A percentile compares a stretch with the other conserved stretches of the same genome.
phyloP scores from a whole-genome alignment of 2,888 invertebrate genomes.

The Pyrocoelia pectoralis region DNA sequence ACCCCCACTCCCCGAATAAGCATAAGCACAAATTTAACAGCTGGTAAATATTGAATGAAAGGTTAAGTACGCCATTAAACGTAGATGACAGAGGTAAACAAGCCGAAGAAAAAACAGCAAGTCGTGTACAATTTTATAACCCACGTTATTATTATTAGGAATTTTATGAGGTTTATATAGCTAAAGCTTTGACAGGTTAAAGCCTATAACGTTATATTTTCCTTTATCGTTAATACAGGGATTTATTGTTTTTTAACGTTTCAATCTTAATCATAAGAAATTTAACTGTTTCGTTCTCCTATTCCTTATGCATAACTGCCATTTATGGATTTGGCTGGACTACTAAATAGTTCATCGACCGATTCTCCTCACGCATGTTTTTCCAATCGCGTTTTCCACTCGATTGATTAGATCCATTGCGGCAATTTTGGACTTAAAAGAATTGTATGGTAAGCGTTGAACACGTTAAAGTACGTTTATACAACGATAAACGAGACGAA shows the following conservation, averaged over 20 bases:
- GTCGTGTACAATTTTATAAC: constrained; percentile 29
- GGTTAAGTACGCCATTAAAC: constrained; percentile 30
- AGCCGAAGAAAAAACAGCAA: constrained; percentile 21
- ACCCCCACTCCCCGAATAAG: neutral
- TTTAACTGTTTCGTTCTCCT: neutral
- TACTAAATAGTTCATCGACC: constrained; percentile 16
- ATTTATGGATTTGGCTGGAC: neutral
- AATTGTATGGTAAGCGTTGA: constrained; percentile 18
- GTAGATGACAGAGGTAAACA: constrained; percentile 22
- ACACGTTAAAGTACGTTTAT: constrained; percentile 10
- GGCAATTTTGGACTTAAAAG: constrained; percentile 29
- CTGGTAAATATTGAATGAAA: constrained; percentile 28
- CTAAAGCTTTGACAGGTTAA: constrained; percentile 23
- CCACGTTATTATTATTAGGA: constrained; percentile 28
- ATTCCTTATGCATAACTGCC: neutral
- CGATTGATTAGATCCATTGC: constrained; percentile 29
- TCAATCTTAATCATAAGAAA: neutral
- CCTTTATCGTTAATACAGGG: neutral
- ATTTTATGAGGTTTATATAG: constrained; percentile 24
- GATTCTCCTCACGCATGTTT: constrained; percentile 21
- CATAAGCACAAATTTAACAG: neutral
- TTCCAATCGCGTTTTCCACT: constrained; percentile 29
- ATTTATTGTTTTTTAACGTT: constrained; percentile 4
- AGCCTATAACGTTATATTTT: constrained; percentile 19
- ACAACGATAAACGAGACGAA: neutral